Conservation (phyloP, 2,888 invertebrate genomes). For the Nudaria mundana region DNA sequence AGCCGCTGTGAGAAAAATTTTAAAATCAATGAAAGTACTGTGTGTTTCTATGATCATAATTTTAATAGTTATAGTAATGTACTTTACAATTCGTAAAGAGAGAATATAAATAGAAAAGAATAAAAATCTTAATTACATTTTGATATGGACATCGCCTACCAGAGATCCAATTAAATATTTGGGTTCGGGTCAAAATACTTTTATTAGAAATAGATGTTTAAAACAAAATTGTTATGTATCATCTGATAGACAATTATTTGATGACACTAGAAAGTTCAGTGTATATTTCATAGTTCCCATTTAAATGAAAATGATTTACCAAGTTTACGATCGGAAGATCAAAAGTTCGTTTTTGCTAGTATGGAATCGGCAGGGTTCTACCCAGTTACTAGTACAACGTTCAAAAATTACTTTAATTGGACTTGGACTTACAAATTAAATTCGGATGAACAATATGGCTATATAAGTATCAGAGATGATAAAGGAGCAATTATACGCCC, state of each 20-base stretch:
- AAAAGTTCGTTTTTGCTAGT: constrained; percentile 50
- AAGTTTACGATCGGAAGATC: constrained; percentile 35
- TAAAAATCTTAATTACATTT: constrained; percentile 47
- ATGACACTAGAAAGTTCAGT: constrained; percentile 44
- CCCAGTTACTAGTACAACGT: constrained; percentile 34
- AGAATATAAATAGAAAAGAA: no score
- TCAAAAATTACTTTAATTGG: constrained; percentile 48
- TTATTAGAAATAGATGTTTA: constrained; percentile 43
- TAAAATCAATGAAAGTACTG: neutral
- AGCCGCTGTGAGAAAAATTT: no score
- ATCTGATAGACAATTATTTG: constrained; percentile 32
- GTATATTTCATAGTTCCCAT: constrained; percentile 51
- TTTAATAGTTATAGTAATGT: no score
- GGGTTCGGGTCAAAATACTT: constrained; percentile 38
- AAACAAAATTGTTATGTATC: constrained; percentile 56
- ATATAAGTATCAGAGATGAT: constrained; percentile 37
- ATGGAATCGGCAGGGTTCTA: constrained; percentile 47
- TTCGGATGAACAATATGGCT: constrained; percentile 44
- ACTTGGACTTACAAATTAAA: constrained; percentile 51
- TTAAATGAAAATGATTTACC: constrained; percentile 32
- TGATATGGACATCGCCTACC: constrained; percentile 48
- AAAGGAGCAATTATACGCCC: constrained; percentile 38
- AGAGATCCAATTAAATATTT: constrained; percentile 40
- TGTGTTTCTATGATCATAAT: no score
- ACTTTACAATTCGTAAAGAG: no score